These are phyloP conservation scores for Clarias fuscus DNA, from an alignment of 2,797 vertebrate genomes.

Conservation along the genomic window DNA sequence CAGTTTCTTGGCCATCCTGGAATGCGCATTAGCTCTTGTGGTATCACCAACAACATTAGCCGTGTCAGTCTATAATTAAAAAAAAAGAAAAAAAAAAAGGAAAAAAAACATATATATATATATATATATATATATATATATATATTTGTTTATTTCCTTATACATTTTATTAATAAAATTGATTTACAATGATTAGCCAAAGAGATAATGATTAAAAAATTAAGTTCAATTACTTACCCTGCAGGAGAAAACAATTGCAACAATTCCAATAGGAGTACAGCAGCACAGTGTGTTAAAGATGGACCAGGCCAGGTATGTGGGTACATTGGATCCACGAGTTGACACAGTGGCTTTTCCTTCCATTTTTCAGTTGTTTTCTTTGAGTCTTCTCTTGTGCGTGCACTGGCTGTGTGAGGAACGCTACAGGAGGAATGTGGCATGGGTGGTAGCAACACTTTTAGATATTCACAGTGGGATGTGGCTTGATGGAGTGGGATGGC, in stretches of 20 bases:
- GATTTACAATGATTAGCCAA: not conserved
- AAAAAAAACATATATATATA: not conserved
- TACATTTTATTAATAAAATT: not conserved
- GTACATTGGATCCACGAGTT: not conserved
- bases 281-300: conserved; percentile 58
- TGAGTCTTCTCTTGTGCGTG: not conserved
- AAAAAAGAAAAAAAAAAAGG: no score
- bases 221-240: conserved; percentile 40
- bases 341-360: conserved; percentile 17
- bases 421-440: not conserved
- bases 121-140: not conserved
- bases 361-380: not conserved
- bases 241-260: conserved; percentile 54
- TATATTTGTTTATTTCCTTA: not conserved
- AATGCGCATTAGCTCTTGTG: conserved; percentile 39
- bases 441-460: not conserved
- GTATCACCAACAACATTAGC: conserved; percentile 42
- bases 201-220: not conserved
- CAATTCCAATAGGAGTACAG: conserved; percentile 55
- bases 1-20: conserved; percentile 47
- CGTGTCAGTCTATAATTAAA: conserved; percentile 35
- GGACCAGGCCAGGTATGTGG: conserved; percentile 52
- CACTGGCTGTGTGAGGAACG: not conserved
- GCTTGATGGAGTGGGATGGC: not conserved
- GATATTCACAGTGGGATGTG: conserved; percentile 7